Evolutionary conservation across 2,888 invertebrate genomes (phyloP), one percentile per base, ranked within the genome.

Genomic region (Dusona sp.): DNA sequence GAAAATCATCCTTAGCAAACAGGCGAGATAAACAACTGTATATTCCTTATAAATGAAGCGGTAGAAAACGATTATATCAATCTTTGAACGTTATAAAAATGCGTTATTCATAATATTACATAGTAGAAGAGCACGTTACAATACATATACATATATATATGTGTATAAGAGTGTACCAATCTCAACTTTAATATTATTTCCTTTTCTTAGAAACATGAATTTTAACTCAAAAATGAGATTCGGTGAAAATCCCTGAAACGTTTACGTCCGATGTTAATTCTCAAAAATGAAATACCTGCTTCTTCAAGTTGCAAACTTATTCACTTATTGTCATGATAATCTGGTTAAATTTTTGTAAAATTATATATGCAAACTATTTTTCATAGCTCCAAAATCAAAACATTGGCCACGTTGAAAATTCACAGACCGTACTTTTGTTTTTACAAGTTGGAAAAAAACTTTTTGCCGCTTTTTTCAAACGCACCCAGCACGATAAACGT

Each of bases 11-110:
- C 57, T 38, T 13, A 33, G 38, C 13, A 36, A 54, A 74, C 9
- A 33, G 22, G n/a, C 57, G 57, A 73, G 54, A 74, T 57, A 61
- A 57, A 11, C n/a, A 57, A 61, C 57, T 57, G 36, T 74, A 64
- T 79, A 29, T 29, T 22, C 29, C 42, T 78, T 78, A 57, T 79
- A 79, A 91, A 90, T 86, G 80, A 91, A 88, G 85, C 82, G 73
- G 88, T 91, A 92, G 84, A 91, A 91, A 92, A 92, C 70, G 87
- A 84, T 87, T 87, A 86, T 67, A 84, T 81, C 11, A 42, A 42
- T 42, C 22, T 81, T 81, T 51, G 61, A 86, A 81, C 84, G 68
- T 89, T 90, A 89, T 83, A 90, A 92, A 92, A 90, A 85, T 89
- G 91, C 77, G 70, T 85, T 89, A 87, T 90, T 88, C 78, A 85